Percentiles rank a stretch among this genome's conserved stretches.
Evolutionary conservation across 2,113 vertebrate species (phyloP).

Genomic region (Engystomops pustulosus): DNA sequence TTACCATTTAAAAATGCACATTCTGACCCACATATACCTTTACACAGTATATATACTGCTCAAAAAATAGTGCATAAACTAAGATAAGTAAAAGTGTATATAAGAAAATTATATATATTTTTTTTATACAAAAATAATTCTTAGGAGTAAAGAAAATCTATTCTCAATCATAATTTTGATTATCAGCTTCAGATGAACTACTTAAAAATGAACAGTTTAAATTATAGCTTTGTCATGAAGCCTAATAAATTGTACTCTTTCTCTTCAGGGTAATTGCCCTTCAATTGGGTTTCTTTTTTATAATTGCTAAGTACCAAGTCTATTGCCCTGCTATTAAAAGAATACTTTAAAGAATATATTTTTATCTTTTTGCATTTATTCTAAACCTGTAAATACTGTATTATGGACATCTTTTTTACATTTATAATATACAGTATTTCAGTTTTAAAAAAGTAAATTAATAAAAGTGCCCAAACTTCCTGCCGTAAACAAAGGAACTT

Average conservation of each 20-base stretch:
- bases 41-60: too few species aligned
- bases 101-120: too few species aligned
- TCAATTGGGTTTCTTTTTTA: conserved; percentile 6
- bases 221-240: background rate
- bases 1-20: too few species aligned
- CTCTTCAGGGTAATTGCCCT: background rate
- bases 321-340: conserved; percentile 1
- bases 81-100: too few species aligned
- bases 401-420: too few species aligned
- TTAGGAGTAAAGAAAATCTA: background rate
- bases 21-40: too few species aligned
- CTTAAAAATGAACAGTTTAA: background rate
- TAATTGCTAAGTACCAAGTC: background rate
- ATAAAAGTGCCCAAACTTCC: too few species aligned
- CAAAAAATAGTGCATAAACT: too few species aligned
- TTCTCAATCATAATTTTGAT: background rate
- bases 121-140: background rate
- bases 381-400: too few species aligned
- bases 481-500: too few species aligned
- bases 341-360: background rate
- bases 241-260: background rate
- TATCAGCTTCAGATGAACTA: background rate
- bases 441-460: too few species aligned
- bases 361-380: background rate
- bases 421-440: background rate